Conservation (phyloP, 2,113 vertebrate genomes). For the Rhombomys opimus region DNA sequence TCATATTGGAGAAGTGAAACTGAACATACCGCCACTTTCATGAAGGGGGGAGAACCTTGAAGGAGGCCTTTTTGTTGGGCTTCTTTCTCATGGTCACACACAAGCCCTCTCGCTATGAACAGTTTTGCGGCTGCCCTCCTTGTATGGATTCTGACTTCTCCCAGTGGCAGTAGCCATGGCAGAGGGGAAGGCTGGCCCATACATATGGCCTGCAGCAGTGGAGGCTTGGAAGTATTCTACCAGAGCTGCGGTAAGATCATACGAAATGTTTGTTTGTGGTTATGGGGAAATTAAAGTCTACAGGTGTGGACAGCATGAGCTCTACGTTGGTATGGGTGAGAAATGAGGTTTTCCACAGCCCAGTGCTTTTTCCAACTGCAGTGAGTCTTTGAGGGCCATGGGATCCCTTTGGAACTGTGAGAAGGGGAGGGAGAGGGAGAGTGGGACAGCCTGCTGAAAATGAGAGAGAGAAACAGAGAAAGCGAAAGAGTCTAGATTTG, state of each 20-base stretch:
- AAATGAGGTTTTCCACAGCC: not conserved
- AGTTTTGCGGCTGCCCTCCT: constrained; percentile 54
- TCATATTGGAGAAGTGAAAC: constrained; percentile 77
- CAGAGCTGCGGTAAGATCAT: constrained; percentile 89
- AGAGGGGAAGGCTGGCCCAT: constrained; percentile 82
- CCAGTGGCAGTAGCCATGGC: not conserved
- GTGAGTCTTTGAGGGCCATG: rapidly evolving
- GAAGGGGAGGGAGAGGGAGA: not conserved
- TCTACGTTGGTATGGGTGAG: not conserved
- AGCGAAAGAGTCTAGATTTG: not conserved
- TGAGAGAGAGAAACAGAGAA: not conserved
- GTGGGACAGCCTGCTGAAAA: not conserved
- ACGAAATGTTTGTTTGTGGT: constrained; percentile 50
- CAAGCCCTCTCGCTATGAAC: constrained; percentile 78
- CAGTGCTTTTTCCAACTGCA: not conserved
- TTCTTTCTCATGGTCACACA: not conserved
- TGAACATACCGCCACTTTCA: not conserved
- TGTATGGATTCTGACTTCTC: constrained; percentile 75
- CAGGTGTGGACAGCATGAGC: rapidly evolving
- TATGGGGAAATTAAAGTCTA: not conserved
- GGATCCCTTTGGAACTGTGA: not conserved
- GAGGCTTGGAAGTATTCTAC: constrained; percentile 86
- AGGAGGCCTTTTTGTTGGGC: not conserved
- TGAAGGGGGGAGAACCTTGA: not conserved
- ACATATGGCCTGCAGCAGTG: constrained; percentile 86